These are phyloP conservation scores for Fratercula arctica DNA, from an alignment of 2,797 vertebrate species.

Conservation along the genomic window DNA sequence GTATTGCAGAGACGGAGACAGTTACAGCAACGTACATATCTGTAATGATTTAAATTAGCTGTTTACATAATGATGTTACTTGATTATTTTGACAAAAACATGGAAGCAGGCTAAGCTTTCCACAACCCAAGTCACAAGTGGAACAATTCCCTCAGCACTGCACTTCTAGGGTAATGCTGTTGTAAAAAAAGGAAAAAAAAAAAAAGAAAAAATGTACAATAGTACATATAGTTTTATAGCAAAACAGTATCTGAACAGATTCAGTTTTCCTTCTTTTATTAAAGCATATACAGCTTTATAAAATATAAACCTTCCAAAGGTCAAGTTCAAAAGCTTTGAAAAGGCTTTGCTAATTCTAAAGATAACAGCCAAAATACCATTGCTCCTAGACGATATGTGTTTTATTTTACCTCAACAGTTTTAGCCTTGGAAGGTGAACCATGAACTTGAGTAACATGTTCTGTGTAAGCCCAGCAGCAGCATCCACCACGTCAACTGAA, in stretches of 20 bases:
- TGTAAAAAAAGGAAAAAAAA: constrained; percentile 11
- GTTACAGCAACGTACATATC: constrained; percentile 23
- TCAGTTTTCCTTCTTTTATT: constrained; percentile 50
- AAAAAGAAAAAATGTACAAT: constrained; percentile 45
- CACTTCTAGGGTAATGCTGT: constrained; percentile 11
- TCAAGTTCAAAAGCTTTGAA: constrained; percentile 62
- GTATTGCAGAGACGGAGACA: constrained; percentile 13
- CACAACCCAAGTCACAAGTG: neutral
- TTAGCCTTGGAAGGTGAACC: constrained; percentile 55
- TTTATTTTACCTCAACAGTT: constrained; percentile 62
- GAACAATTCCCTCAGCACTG: constrained; percentile 26
- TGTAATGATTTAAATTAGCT: constrained; percentile 10
- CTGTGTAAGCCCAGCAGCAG: neutral
- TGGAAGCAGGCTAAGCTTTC: neutral
- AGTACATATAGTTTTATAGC: constrained; percentile 64
- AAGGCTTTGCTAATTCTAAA: constrained; percentile 62
- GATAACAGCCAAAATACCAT: constrained; percentile 31
- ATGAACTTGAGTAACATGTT: neutral
- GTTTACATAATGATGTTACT: neutral
- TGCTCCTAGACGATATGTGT: neutral
- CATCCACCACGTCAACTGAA: constrained; percentile 82
- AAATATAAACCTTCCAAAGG: constrained; percentile 66
- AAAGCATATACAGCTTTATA: constrained; percentile 68
- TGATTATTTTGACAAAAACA: constrained; percentile 25
- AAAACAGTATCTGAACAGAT: constrained; percentile 44